Evolutionary conservation across 2,113 vertebrate genomes (phyloP).

Genomic region (Gallinago media): DNA sequence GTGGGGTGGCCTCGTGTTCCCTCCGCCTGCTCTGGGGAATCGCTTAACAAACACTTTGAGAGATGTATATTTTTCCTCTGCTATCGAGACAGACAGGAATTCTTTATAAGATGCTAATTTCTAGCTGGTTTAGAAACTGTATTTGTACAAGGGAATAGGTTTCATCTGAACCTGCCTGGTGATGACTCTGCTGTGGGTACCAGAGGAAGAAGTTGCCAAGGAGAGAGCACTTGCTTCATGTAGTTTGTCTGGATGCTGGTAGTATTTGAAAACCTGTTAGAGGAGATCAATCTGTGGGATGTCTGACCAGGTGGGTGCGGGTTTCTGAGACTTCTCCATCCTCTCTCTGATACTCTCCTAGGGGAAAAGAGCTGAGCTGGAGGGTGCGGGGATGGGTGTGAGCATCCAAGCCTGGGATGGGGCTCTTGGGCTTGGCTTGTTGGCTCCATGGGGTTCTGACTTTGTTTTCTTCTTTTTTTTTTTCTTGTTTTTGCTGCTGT

Average conservation of each 20-base stretch:
- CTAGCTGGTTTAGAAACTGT: background rate
- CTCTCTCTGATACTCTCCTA: background rate
- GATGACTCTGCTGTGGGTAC: rapidly evolving
- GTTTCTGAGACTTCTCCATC: background rate
- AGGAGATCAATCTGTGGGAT: background rate
- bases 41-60: background rate
- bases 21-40: background rate
- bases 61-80: background rate
- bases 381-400: background rate
- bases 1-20: background rate
- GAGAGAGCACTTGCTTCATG: background rate
- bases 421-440: background rate
- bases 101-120: background rate
- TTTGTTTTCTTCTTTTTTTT: background rate
- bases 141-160: rapidly evolving
- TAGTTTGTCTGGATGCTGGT: background rate
- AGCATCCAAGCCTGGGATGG: background rate
- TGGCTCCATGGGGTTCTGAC: background rate
- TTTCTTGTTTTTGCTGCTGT: too few species aligned
- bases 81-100: background rate
- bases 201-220: background rate
- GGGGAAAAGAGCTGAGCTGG: background rate
- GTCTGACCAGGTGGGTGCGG: rapidly evolving
- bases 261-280: background rate
- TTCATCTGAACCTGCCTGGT: background rate